Evolutionary conservation across 2,113 vertebrate genomes (phyloP).

Genomic region (Panthera tigris): DNA sequence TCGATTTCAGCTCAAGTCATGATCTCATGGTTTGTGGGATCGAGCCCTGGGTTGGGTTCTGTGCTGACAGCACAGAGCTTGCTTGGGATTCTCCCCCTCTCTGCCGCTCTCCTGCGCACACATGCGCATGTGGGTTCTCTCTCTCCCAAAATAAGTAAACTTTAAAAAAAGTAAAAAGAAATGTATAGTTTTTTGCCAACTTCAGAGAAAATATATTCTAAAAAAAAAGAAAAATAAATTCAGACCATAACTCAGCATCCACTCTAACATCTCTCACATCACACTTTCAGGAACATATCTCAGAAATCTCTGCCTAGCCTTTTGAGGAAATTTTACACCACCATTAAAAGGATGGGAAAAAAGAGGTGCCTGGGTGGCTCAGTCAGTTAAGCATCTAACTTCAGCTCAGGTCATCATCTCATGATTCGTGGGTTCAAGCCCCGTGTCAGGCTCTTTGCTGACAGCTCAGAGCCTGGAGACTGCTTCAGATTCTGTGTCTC

Average conservation of each 20-base stretch:
- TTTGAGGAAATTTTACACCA: conserved; percentile 23
- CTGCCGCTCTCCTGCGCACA: no score
- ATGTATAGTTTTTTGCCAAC: not conserved
- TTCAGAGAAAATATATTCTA: conserved; percentile 25
- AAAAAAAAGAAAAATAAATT: not conserved
- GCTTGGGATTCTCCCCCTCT: no score
- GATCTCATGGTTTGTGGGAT: no score
- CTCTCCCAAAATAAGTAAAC: no score
- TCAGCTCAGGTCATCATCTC: not conserved
- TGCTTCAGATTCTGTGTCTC: not conserved
- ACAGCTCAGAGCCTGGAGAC: not conserved
- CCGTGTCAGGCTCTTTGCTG: not conserved
- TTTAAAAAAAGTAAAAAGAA: not conserved
- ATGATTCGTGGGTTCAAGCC: not conserved
- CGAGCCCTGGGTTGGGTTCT: no score
- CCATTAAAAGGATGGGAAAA: not conserved
- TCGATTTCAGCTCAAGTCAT: no score
- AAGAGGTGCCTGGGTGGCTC: not conserved
- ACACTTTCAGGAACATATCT: conserved; percentile 8
- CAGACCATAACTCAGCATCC: conserved; percentile 29
- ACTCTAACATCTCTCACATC: not conserved
- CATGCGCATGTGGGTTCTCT: no score
- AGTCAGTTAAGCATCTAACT: not conserved
- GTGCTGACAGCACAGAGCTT: no score
- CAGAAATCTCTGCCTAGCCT: not conserved